These are phyloP conservation scores for Carterocephalus palaemon DNA, from an alignment of 2,888 invertebrate species.

Conservation along the genomic window DNA sequence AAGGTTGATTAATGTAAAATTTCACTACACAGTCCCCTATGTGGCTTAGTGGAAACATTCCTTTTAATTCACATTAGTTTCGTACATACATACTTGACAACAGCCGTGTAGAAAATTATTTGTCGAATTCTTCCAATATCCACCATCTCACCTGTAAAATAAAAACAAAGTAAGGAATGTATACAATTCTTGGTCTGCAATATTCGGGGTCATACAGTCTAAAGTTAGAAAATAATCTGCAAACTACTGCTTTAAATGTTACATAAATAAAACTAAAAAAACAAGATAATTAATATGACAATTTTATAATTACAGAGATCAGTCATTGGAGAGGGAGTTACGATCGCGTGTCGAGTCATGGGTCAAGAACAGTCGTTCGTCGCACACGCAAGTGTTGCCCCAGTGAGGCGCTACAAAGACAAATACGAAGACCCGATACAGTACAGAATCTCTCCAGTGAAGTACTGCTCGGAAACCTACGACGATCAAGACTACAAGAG, in stretches of 20 bases:
- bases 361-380: slow-evolving; percentile 72
- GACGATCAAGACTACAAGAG: slow-evolving; percentile 56
- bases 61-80: not conserved
- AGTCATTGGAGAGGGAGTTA: slow-evolving; percentile 41
- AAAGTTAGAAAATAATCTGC: too few relatives aligned
- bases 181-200: too few relatives aligned
- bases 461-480: slow-evolving; percentile 51
- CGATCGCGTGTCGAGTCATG: slow-evolving; percentile 57
- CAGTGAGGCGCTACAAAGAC: slow-evolving; percentile 56
- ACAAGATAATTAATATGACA: not conserved
- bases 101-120: too few relatives aligned
- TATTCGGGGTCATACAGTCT: too few relatives aligned
- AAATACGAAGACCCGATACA: slow-evolving; percentile 57
- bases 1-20: too few relatives aligned
- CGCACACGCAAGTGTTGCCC: slow-evolving; percentile 54
- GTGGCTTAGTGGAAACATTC: too few relatives aligned
- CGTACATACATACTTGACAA: too few relatives aligned
- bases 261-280: not conserved
- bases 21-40: too few relatives aligned
- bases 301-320: slow-evolving; percentile 55
- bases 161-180: not conserved
- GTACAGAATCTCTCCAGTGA: slow-evolving; percentile 46
- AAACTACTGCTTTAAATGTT: too few relatives aligned
- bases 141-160: slow-evolving; percentile 11
- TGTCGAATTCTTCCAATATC: too few relatives aligned